Percentiles rank a stretch among this genome's conserved stretches.
These are phyloP conservation scores for Diloba caeruleocephala DNA, from an alignment of 2,888 invertebrate genomes.

Conservation along the genomic window DNA sequence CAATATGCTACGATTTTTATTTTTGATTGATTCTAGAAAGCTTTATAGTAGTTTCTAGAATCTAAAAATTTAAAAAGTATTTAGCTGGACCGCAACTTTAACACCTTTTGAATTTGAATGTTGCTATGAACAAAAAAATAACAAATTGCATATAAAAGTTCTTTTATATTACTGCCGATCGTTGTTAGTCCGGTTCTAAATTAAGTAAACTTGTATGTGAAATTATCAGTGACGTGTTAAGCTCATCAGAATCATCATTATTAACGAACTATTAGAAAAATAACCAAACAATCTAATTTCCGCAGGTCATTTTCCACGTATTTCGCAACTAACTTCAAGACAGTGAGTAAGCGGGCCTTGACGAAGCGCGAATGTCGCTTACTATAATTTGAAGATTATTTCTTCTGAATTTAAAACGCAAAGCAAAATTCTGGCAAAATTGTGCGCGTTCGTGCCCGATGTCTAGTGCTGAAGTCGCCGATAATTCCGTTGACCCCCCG, in stretches of 20 bases:
- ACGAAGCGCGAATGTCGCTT: conserved; percentile 85
- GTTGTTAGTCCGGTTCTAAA: conserved; percentile 39
- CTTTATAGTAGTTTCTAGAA: conserved; percentile 34
- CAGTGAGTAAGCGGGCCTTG: conserved; percentile 88
- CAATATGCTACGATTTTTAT: too few relatives aligned
- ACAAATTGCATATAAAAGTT: conserved; percentile 26
- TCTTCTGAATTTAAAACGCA: conserved; percentile 82
- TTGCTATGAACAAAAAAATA: conserved; percentile 36
- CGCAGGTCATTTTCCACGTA: conserved; percentile 76
- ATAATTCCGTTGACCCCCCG: conserved; percentile 97
- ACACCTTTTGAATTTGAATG: conserved; percentile 15
- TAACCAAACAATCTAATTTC: conserved; percentile 64
- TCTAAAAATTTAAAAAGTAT: conserved; percentile 8
- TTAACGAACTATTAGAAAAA: conserved; percentile 33
- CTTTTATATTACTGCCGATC: conserved; percentile 9
- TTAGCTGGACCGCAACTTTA: neutral
- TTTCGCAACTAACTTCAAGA: conserved; percentile 82
- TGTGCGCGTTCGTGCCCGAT: conserved; percentile 94
- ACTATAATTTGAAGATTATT: conserved; percentile 81
- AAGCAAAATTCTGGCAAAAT: conserved; percentile 88
- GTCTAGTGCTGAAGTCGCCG: conserved; percentile 97
- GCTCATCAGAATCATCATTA: conserved; percentile 16
- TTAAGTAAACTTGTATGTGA: conserved; percentile 33
- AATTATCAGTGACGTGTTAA: conserved; percentile 38
- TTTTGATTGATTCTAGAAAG: too few relatives aligned